phyloP scores from a whole-genome alignment of 2,888 invertebrate species.

The Celastrina argiolus region DNA sequence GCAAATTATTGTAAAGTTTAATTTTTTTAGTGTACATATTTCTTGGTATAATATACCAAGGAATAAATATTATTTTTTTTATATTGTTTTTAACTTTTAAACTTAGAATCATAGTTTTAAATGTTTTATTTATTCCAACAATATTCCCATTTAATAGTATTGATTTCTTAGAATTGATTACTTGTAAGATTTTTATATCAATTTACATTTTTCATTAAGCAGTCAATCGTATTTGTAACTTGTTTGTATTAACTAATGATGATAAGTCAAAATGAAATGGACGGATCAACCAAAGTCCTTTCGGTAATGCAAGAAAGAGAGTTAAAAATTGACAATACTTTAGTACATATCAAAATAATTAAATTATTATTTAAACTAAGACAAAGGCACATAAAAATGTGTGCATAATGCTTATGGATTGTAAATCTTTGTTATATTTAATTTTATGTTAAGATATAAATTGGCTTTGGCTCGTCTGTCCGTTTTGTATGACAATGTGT shows the following conservation, averaged over 20 bases:
- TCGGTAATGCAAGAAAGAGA: neutral
- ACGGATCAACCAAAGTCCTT: neutral
- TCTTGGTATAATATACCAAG: neutral
- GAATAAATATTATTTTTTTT: neutral
- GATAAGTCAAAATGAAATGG: conserved; percentile 2
- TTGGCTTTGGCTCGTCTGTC: conserved; percentile 21
- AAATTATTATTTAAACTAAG: neutral
- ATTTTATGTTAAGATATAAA: too few species aligned
- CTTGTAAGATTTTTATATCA: conserved; percentile 28
- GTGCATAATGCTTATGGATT: too few species aligned
- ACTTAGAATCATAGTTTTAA: neutral
- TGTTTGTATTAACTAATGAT: neutral
- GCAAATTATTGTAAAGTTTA: too few species aligned
- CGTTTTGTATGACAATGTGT: conserved; percentile 43
- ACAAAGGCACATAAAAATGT: neutral
- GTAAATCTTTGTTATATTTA: too few species aligned
- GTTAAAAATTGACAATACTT: neutral
- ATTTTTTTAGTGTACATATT: too few species aligned
- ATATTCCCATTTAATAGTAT: conserved; percentile 17
- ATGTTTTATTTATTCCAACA: conserved; percentile 16
- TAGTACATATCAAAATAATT: neutral
- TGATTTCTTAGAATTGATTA: conserved; percentile 22
- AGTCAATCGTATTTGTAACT: conserved; percentile 9
- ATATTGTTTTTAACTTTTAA: neutral
- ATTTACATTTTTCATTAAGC: conserved; percentile 26